These are phyloP conservation scores for Heterohyrax brucei DNA, from an alignment of 2,797 vertebrate genomes.

Conservation along the genomic window DNA sequence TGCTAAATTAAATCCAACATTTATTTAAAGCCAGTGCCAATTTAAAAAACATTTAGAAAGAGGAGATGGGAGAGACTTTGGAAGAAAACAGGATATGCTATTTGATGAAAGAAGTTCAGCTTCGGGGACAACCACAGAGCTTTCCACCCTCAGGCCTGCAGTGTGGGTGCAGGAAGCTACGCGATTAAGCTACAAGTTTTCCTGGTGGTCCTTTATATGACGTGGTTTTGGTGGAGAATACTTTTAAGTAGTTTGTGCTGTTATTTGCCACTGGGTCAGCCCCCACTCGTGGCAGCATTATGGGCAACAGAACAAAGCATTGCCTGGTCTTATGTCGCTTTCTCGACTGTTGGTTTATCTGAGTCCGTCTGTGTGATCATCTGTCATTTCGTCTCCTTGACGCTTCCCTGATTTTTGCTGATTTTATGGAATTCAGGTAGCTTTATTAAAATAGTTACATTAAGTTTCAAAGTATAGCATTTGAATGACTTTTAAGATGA, in stretches of 20 bases:
- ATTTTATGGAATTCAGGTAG: neutral
- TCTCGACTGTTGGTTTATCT: neutral
- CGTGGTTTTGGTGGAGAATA: too few species aligned
- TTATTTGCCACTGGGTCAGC: neutral
- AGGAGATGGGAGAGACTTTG: constrained; percentile 27
- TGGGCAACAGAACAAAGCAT: neutral
- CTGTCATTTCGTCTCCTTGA: neutral
- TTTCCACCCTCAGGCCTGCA: neutral
- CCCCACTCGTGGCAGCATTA: neutral
- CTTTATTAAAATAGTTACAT: neutral
- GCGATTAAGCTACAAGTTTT: neutral
- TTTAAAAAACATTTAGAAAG: constrained; percentile 78
- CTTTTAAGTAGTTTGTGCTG: neutral
- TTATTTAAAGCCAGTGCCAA: constrained; percentile 81
- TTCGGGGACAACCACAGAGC: neutral
- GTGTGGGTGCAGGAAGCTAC: neutral
- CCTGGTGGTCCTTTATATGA: neutral
- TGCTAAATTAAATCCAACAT: constrained; percentile 81
- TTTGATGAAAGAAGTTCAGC: neutral
- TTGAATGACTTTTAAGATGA: constrained; percentile 17
- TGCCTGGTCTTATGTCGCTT: neutral
- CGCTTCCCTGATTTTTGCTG: neutral
- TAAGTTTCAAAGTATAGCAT: neutral
- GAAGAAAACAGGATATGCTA: neutral
- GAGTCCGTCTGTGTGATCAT: neutral